Percentiles rank a stretch among this genome's conserved stretches.
phyloP scores from a whole-genome alignment of 2,888 invertebrate genomes.

The Acrobasis repandana region DNA sequence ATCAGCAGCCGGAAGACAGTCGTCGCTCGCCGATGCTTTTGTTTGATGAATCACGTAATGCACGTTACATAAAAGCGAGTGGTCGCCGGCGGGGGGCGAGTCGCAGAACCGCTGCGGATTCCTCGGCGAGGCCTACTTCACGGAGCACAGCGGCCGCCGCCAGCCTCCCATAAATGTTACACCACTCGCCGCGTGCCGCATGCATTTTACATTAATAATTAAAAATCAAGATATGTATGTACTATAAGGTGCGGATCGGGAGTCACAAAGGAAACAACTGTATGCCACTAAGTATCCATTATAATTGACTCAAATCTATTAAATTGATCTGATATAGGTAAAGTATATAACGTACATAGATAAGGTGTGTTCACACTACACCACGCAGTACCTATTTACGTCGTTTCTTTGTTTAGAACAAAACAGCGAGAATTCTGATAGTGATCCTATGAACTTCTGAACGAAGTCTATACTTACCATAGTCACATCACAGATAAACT shows the following conservation, averaged over 20 bases:
- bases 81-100: not conserved
- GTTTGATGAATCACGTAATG: slow-evolving; percentile 14
- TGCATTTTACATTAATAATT: not conserved
- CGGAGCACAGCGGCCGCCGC: not conserved
- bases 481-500: not conserved
- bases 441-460: not conserved
- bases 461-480: not conserved
- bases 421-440: not conserved
- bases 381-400: not conserved
- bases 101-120: not conserved
- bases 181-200: not conserved
- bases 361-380: too few relatives aligned
- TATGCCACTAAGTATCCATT: too few relatives aligned
- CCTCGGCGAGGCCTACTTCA: not conserved
- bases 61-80: not conserved
- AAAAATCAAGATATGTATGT: not conserved
- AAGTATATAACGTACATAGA: too few relatives aligned
- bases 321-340: too few relatives aligned
- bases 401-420: not conserved
- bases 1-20: slow-evolving; percentile 66
- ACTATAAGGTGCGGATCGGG: too few relatives aligned
- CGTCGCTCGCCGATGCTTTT: slow-evolving; percentile 1
- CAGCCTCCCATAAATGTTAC: not conserved
- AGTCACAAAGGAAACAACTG: too few relatives aligned
- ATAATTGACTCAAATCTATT: too few relatives aligned